Percentiles rank a stretch among this genome's conserved stretches.
phyloP scores from a whole-genome alignment of 2,888 invertebrate species.

The Acleris sparsana region DNA sequence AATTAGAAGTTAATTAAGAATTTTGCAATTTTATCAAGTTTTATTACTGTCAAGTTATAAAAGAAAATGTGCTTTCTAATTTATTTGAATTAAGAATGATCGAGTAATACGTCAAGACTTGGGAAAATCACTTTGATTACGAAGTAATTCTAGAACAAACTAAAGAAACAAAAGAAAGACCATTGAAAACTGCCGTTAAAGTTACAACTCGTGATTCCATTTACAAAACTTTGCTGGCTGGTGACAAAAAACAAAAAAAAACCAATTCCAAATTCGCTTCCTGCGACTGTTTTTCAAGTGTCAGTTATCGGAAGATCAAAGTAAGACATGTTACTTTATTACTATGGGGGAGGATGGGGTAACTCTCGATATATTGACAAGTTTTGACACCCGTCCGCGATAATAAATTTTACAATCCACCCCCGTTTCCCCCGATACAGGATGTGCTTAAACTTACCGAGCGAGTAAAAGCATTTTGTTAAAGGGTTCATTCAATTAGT shows the following conservation, averaged over 20 bases:
- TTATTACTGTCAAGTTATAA: constrained; percentile 21
- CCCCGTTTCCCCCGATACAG: constrained; percentile 39
- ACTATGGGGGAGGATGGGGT: constrained; percentile 33
- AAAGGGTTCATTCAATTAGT: constrained; percentile 35
- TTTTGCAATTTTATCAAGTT: constrained; percentile 18
- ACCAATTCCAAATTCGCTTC: constrained; percentile 16
- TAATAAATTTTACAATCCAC: constrained; percentile 56
- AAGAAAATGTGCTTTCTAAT: constrained; percentile 25
- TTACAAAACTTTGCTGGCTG: constrained; percentile 5
- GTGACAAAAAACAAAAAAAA: constrained; percentile 15
- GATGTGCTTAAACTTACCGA: constrained; percentile 34
- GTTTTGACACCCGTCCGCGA: constrained; percentile 46
- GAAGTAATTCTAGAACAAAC: no score
- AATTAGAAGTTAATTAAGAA: constrained; percentile 31
- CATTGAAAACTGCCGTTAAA: no score
- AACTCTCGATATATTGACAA: constrained; percentile 42
- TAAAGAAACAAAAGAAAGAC: no score
- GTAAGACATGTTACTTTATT: constrained; percentile 35
- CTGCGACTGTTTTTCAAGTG: constrained; percentile 21
- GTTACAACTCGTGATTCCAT: constrained; percentile 3
- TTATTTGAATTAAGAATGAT: constrained; percentile 17
- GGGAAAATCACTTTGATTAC: neutral
- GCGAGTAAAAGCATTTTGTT: constrained; percentile 34
- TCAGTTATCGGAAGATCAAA: constrained; percentile 36
- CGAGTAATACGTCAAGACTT: constrained; percentile 3